Conservation (phyloP, 2,797 vertebrate genomes). For the Menidia menidia region DNA sequence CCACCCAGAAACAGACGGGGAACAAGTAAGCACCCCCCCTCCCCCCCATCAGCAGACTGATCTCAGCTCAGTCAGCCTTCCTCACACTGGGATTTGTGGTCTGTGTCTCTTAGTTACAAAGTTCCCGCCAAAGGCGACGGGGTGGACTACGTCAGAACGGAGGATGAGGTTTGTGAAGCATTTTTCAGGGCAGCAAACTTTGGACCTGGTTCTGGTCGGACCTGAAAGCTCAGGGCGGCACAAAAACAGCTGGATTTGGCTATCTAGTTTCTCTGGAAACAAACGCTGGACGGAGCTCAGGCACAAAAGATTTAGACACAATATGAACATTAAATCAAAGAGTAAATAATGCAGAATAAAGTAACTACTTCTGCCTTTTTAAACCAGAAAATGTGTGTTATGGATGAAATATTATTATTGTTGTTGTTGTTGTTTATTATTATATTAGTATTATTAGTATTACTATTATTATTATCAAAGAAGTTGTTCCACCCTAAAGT, state of each 20-base stretch:
- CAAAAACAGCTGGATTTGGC: background rate
- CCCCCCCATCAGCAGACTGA: background rate
- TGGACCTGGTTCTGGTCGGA: background rate
- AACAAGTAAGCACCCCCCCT: conserved; percentile 88
- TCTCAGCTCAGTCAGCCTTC: background rate
- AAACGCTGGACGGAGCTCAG: background rate
- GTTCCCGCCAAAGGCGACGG: conserved; percentile 91
- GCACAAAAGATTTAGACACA: no score
- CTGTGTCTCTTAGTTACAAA: conserved; percentile 88
- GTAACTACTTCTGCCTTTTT: no score
- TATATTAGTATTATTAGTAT: no score
- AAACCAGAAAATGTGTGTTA: no score
- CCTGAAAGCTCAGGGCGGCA: background rate
- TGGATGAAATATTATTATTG: no score
- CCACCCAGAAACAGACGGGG: conserved; percentile 86
- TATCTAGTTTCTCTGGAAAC: no score
- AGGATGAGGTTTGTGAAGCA: conserved; percentile 89
- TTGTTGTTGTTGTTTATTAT: no score
- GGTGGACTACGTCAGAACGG: conserved; percentile 95
- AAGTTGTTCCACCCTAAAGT: no score
- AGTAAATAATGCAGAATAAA: no score
- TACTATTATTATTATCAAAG: no score
- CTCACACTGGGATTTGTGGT: background rate
- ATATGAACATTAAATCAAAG: no score
- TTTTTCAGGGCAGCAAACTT: background rate